Evolutionary conservation across 2,888 invertebrate species (phyloP).

Genomic region (Lacanobia wlatinum): DNA sequence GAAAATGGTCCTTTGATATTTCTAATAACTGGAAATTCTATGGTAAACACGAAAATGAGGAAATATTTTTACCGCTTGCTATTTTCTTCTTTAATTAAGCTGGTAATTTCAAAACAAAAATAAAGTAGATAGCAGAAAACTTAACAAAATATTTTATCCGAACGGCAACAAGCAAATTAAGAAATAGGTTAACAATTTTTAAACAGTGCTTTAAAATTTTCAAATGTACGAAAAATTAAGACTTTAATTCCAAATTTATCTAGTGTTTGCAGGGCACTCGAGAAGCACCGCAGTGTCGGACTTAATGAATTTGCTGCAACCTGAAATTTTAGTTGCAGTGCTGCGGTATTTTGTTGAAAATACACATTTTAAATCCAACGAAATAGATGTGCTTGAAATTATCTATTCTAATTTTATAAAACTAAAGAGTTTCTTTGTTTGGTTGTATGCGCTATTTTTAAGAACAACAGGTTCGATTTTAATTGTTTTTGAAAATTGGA

Average conservation of each 20-base stretch:
- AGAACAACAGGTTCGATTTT: no score
- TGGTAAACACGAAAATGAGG: not conserved
- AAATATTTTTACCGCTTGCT: not conserved
- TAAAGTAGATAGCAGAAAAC: not conserved
- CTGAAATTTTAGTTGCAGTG: constrained; percentile 30
- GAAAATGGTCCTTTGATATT: not conserved
- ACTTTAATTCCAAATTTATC: constrained; percentile 55
- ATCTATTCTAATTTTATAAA: no score
- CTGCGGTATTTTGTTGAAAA: constrained; percentile 30
- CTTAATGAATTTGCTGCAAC: constrained; percentile 56
- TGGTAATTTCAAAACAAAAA: not conserved
- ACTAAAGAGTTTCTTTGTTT: no score
- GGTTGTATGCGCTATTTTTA: no score
- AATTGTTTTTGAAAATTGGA: no score
- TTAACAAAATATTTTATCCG: constrained; percentile 32
- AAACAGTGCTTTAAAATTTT: constrained; percentile 32
- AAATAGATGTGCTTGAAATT: not conserved
- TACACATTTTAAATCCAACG: not conserved
- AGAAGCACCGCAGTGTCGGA: constrained; percentile 22
- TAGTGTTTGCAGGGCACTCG: constrained; percentile 57
- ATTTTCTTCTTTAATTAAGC: not conserved
- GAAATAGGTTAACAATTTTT: constrained; percentile 31
- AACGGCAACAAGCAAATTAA: constrained; percentile 27
- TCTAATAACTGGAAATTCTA: not conserved
- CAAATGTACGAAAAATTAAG: constrained; percentile 42